These are phyloP conservation scores for Punctoribates punctum DNA, from an alignment of 2,888 invertebrate genomes.

Conservation along the genomic window DNA sequence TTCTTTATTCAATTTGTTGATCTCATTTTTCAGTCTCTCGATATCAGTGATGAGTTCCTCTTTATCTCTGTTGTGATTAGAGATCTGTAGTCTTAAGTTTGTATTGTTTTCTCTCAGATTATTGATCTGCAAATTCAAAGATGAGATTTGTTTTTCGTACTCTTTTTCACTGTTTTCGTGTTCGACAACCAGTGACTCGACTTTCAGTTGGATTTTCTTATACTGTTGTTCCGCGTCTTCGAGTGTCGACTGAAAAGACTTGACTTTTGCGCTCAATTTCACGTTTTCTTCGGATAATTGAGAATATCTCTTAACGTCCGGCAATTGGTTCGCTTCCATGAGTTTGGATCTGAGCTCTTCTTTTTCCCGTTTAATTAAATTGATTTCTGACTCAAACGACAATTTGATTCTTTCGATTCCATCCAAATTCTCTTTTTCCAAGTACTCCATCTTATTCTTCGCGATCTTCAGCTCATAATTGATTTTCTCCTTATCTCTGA, in stretches of 20 bases:
- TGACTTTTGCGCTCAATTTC: slow-evolving; percentile 24
- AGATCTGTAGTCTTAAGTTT: background rate
- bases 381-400: slow-evolving; percentile 39
- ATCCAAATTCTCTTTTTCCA: slow-evolving; percentile 41
- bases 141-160: slow-evolving; percentile 29
- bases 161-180: slow-evolving; percentile 36
- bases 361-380: slow-evolving; percentile 41
- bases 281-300: slow-evolving; percentile 35
- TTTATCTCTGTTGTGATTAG: background rate
- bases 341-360: slow-evolving; percentile 40
- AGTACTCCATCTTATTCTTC: slow-evolving; percentile 40
- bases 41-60: slow-evolving; percentile 9
- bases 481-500: slow-evolving; percentile 37
- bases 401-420: slow-evolving; percentile 38
- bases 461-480: slow-evolving; percentile 32
- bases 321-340: slow-evolving; percentile 40
- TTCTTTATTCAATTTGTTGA: slow-evolving; percentile 13
- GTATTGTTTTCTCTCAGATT: background rate
- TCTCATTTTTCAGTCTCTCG: slow-evolving; percentile 9
- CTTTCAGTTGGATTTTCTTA: slow-evolving; percentile 34
- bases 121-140: background rate
- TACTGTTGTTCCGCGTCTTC: slow-evolving; percentile 43
- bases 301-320: slow-evolving; percentile 35
- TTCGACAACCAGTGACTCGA: slow-evolving; percentile 36
- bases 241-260: slow-evolving; percentile 29